Evolutionary conservation across 2,888 invertebrate species (phyloP).

Genomic region (Cerastis rubricosa): DNA sequence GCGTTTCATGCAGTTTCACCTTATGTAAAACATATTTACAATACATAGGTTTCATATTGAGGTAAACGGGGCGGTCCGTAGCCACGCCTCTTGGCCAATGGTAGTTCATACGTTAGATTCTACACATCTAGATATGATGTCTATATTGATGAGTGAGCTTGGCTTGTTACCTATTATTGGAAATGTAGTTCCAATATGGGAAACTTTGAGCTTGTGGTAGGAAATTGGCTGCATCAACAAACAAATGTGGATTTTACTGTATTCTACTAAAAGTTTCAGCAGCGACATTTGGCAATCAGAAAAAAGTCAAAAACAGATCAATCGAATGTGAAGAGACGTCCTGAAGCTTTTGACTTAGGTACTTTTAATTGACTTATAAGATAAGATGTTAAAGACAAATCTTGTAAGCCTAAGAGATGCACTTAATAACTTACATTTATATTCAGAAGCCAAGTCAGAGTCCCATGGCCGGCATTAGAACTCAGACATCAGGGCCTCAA

Average conservation of each 20-base stretch:
- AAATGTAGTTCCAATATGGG: not conserved
- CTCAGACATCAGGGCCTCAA: no score
- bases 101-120: not conserved
- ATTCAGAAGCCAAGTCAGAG: no score
- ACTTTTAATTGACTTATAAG: not conserved
- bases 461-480: no score
- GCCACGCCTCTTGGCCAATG: conserved; percentile 16
- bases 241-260: not conserved
- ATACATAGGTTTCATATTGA: not conserved
- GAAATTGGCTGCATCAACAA: not conserved
- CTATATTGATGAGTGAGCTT: not conserved
- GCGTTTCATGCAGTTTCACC: conserved; percentile 22
- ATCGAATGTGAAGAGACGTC: not conserved
- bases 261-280: not conserved
- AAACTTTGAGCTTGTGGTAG: not conserved
- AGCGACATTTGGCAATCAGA: not conserved
- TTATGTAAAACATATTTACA: conserved; percentile 18
- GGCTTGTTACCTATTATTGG: not conserved
- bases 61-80: conserved; percentile 19
- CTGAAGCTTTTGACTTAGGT: not conserved
- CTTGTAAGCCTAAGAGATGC: not conserved
- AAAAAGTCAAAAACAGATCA: not conserved
- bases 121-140: not conserved
- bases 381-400: not conserved
- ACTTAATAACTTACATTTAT: not conserved